Evolutionary conservation across 2,113 vertebrate genomes (phyloP).

Genomic region (Carassius carassius): DNA sequence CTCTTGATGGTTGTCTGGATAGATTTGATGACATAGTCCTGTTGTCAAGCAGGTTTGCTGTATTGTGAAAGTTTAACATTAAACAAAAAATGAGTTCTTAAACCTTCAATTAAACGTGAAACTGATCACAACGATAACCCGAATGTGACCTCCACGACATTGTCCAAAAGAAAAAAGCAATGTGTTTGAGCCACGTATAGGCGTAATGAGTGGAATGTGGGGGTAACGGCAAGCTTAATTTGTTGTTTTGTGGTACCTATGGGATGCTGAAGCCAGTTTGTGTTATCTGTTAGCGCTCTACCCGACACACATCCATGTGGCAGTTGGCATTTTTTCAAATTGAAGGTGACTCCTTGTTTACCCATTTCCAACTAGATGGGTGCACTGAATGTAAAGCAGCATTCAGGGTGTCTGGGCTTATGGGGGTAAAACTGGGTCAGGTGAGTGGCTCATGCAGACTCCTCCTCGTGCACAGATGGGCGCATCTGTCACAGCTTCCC

Average conservation of each 20-base stretch:
- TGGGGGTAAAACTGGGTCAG: slow-evolving; percentile 39
- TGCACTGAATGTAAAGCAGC: slow-evolving; percentile 42
- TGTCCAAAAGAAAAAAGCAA: neutral
- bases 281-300: neutral
- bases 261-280: neutral
- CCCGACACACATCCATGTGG: neutral
- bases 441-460: slow-evolving; percentile 36
- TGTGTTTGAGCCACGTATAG: neutral
- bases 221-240: neutral
- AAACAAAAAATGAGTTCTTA: neutral
- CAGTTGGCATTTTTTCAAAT: slow-evolving; percentile 10
- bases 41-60: neutral
- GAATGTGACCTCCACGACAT: neutral
- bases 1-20: neutral
- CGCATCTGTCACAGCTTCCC: slow-evolving; percentile 47
- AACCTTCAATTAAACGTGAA: neutral
- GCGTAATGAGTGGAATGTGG: neutral
- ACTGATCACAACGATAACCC: neutral
- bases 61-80: neutral
- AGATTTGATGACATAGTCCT: neutral
- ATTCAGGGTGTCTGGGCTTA: slow-evolving; percentile 16
- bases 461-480: slow-evolving; percentile 12
- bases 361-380: slow-evolving; percentile 22
- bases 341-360: slow-evolving; percentile 30
- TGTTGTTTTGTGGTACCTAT: neutral